phyloP scores from a whole-genome alignment of 2,113 vertebrate species.

The Orthochromis indermauri region DNA sequence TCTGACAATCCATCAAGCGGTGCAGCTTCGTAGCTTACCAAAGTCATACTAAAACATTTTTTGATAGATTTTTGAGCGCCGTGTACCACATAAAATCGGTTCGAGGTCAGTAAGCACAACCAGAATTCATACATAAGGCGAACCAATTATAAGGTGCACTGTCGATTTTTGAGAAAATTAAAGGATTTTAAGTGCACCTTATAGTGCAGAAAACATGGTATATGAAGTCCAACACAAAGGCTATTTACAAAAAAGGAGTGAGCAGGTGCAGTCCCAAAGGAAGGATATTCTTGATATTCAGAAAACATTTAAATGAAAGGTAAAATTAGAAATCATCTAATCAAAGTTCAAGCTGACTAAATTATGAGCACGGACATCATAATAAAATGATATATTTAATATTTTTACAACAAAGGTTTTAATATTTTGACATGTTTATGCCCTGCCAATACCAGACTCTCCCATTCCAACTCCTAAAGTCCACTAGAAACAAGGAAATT shows the following conservation, averaged over 20 bases:
- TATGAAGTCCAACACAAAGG: neutral
- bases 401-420: neutral
- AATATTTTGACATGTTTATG: neutral
- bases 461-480: neutral
- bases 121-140: neutral
- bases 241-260: neutral
- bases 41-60: neutral
- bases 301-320: neutral
- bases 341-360: neutral
- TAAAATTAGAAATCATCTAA: neutral
- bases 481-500: neutral
- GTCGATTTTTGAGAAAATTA: neutral
- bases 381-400: neutral
- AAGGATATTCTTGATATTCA: neutral
- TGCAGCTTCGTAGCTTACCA: accelerated
- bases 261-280: neutral
- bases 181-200: neutral
- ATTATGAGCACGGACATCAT: neutral
- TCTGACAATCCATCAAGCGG: accelerated
- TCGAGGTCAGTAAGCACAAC: neutral
- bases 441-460: neutral
- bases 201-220: neutral
- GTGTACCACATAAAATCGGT: accelerated
- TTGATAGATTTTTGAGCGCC: neutral
- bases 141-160: neutral